These are phyloP conservation scores for Melanchra persicariae DNA, from an alignment of 2,888 invertebrate species.

Conservation along the genomic window DNA sequence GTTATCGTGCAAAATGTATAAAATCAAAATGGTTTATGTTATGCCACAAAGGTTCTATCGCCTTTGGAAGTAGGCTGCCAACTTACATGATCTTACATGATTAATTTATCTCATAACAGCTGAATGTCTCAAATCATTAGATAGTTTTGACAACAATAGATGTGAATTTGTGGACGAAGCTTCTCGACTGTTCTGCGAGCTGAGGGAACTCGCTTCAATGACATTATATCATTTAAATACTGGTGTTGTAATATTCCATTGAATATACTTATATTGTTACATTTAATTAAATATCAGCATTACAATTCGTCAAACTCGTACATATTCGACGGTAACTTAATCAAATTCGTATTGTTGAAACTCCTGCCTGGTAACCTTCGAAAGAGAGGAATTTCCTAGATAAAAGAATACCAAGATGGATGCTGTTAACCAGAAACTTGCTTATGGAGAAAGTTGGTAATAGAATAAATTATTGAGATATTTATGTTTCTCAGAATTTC, in stretches of 20 bases:
- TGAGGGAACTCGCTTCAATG: not conserved
- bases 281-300: not conserved
- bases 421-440: not conserved
- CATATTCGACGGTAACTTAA: not conserved
- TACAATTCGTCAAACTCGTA: slow-evolving; percentile 1
- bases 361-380: not conserved
- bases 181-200: slow-evolving; percentile 11
- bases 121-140: slow-evolving; percentile 8
- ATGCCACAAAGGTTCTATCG: no score
- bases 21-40: no score
- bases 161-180: not conserved
- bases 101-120: slow-evolving; percentile 8
- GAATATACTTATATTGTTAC: no score
- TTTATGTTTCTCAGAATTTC: not conserved
- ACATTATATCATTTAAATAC: no score
- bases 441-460: not conserved
- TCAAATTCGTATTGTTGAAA: slow-evolving; percentile 1
- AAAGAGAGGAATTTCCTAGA: not conserved
- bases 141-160: slow-evolving; percentile 9
- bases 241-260: no score
- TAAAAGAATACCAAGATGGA: not conserved
- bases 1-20: no score
- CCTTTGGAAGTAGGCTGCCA: no score
- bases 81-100: not conserved
- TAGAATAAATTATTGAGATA: not conserved